Conservation (phyloP, 2,113 vertebrate species). For the Mesoclemmys tuberculata region DNA sequence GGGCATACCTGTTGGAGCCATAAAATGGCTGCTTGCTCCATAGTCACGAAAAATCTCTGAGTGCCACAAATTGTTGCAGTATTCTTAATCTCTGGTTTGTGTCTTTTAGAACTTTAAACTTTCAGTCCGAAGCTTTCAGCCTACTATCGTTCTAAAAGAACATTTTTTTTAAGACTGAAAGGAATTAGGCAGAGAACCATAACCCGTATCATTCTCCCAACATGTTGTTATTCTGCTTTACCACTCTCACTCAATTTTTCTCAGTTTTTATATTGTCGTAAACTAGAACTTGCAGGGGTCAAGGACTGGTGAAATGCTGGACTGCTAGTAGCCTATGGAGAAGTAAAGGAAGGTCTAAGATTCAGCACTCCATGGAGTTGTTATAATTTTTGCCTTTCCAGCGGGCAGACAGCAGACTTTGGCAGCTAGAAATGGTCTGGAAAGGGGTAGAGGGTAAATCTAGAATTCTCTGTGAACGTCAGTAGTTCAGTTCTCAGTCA, state of each 20-base stretch:
- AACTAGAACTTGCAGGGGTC: not conserved
- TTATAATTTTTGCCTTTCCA: not conserved
- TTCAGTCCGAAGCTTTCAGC: not conserved
- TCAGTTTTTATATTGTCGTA: not conserved
- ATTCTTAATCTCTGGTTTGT: slow-evolving; percentile 15
- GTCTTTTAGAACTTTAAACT: not conserved
- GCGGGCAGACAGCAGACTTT: not conserved
- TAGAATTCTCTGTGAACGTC: not conserved
- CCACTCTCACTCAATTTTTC: not conserved
- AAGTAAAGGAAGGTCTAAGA: not conserved
- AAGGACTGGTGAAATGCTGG: not conserved
- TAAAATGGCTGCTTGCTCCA: not conserved
- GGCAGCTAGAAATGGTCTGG: not conserved
- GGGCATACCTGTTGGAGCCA: not conserved
- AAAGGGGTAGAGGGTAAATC: not conserved
- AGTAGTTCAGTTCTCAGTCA: not conserved
- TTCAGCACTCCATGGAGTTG: not conserved
- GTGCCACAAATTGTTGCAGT: not conserved
- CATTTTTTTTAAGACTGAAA: not conserved
- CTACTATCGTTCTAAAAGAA: not conserved
- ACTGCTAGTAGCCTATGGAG: not conserved
- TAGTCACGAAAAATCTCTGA: not conserved
- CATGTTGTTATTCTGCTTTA: not conserved
- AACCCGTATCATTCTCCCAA: not conserved
- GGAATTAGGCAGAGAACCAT: not conserved